Evolutionary conservation across 2,113 vertebrate genomes (phyloP), one percentile per base, ranked within the genome.

Genomic region (Isurus oxyrinchus): DNA sequence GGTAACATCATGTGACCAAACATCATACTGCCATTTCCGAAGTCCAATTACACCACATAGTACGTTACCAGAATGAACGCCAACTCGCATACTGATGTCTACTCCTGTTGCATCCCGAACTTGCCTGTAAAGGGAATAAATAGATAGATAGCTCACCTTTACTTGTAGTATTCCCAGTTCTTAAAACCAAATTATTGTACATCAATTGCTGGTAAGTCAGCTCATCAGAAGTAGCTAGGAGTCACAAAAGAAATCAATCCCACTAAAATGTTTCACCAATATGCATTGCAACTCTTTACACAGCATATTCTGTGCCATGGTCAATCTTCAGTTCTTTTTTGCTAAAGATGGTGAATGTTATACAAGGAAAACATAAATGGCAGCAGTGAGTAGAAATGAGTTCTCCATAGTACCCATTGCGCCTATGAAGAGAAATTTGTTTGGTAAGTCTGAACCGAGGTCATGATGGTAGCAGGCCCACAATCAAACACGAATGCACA

Each of bases 1-100:
- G 90, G 99, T 99, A 97, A 99, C 99, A 0, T 99, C 99, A 11
- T 99, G 99, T 0, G 99, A 99, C 99, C 99, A 99, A n/a, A 99
- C 99, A 0, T 99, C 99, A 5, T 99, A 99, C 97, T 99, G 99
- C 99, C 99, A 99, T 96, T 99, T 99, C 31, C 99, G 98, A 19
- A 99, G 98, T 49, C 99, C 99, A 0, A 99, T 99, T 96, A 99
- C 99, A 0, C 99, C 99, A 0, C 99, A 99, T 61, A 99, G 98
- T 96, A 99, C 99, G 0, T 99, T 99, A 96, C 99, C 99, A 0
- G 99, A 99, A 97, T 99, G 99, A 49, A 99, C 99, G 0, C 99
- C 99, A 0, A 99, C 99, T 63, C 99, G 97, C 99, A 99, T 99
- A 97, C 98, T 99, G 97, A 99, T 99, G 95, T 99, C 99, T 27